These are phyloP conservation scores for Sebastes cheni DNA, from an alignment of 2,797 vertebrate genomes.

Conservation along the genomic window DNA sequence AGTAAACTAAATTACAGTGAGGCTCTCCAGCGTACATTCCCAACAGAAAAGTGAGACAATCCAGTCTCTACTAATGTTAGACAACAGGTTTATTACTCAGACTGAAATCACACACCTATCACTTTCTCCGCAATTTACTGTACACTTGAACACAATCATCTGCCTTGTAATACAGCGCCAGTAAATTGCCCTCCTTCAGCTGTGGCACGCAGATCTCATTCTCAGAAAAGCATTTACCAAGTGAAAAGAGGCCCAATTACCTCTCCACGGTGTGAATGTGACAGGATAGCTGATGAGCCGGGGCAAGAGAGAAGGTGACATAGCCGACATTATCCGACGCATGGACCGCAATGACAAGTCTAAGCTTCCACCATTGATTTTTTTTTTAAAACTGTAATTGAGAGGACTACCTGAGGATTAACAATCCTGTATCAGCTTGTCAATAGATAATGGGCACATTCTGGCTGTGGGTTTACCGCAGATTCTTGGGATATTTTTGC, in stretches of 20 bases:
- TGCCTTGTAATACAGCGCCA: conserved; percentile 33
- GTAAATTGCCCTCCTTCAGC: conserved; percentile 61
- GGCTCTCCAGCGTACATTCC: conserved; percentile 1
- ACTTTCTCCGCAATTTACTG: conserved; percentile 34
- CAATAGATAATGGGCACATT: conserved; percentile 37
- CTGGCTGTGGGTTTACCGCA: conserved; percentile 17
- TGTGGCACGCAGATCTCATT: conserved; percentile 33
- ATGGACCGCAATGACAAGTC: conserved; percentile 31
- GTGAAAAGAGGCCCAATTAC: conserved; percentile 53
- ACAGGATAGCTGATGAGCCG: conserved; percentile 54
- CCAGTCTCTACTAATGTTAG: background rate
- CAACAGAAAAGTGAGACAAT: conserved; percentile 15
- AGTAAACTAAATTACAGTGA: conserved; percentile 34
- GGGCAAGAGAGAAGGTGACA: conserved; percentile 20
- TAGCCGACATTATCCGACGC: background rate
- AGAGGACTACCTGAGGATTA: conserved; percentile 50
- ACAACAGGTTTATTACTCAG: conserved; percentile 37
- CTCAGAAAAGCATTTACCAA: conserved; percentile 51
- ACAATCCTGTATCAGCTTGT: conserved; percentile 45
- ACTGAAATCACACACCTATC: conserved; percentile 49
- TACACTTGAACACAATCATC: conserved; percentile 66
- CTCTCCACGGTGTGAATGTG: conserved; percentile 29
- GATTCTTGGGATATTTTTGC: conserved; percentile 22
- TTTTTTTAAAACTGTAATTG: conserved; percentile 29
- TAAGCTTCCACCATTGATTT: conserved; percentile 49